A percentile compares a stretch with the other conserved stretches of the same genome.
phyloP scores from a whole-genome alignment of 2,888 invertebrate genomes.

The Protula sp. region DNA sequence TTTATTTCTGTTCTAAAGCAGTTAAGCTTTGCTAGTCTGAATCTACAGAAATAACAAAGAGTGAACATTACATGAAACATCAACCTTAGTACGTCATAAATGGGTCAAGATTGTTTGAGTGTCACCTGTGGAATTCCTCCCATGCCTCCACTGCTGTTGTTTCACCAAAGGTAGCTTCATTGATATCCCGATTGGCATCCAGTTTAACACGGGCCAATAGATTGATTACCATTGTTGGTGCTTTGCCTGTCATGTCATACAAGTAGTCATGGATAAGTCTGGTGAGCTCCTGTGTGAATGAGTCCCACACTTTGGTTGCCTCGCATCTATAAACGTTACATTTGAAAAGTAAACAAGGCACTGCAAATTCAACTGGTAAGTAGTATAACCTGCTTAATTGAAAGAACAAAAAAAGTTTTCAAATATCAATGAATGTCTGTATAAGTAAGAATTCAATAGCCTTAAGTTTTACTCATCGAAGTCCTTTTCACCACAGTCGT shows the following conservation, averaged over 20 bases:
- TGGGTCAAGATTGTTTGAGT: too few species aligned
- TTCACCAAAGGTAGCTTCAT: slow-evolving; percentile 18
- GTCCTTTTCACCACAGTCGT: background rate
- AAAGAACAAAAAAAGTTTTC: too few species aligned
- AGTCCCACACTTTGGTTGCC: background rate
- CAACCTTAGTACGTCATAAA: too few species aligned
- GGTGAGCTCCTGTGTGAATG: background rate
- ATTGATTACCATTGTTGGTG: slow-evolving; percentile 5
- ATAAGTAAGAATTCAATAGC: too few species aligned
- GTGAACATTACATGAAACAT: too few species aligned
- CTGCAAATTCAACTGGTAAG: too few species aligned
- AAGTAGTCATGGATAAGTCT: background rate
- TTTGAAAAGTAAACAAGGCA: too few species aligned
- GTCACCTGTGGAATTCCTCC: slow-evolving; percentile 20
- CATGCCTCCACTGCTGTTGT: slow-evolving; percentile 17
- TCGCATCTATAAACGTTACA: background rate
- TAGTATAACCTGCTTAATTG: too few species aligned
- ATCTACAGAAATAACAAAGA: too few species aligned
- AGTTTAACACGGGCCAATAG: slow-evolving; percentile 17
- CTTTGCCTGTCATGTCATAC: background rate
- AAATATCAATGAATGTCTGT: too few species aligned
- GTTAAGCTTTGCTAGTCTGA: too few species aligned
- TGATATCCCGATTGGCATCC: slow-evolving; percentile 17
- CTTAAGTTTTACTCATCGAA: background rate
- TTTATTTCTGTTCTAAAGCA: too few species aligned